Evolutionary conservation across 2,113 vertebrate species (phyloP), one percentile per base, ranked within the genome.

Genomic region (Sebastes fasciatus): DNA sequence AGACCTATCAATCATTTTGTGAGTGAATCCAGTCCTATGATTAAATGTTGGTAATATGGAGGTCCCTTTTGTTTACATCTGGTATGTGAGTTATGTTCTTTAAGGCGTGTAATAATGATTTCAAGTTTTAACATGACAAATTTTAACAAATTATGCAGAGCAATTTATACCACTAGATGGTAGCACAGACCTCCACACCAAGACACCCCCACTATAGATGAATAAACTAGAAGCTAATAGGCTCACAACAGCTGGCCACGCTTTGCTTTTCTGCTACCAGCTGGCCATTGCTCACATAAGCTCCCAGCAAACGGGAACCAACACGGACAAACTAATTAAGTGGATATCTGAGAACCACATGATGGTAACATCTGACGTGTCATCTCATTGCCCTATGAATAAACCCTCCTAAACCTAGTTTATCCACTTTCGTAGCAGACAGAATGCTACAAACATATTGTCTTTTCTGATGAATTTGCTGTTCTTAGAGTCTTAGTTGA

Each of bases 111-210:
- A 34, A 13, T 26, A 60, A 60, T 10, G 14, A 60, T 13, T 14
- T 60, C 12, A 26, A 6, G 57, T 60, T 26, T 26, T 26, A 60
- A 26, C 13, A 26, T 34, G 21, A 11, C 3, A 2, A 26, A 23
- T 51, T 14, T 51, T 5, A 5, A n/a, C n/a, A 23, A 21, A 57
- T 58, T 23, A 12, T 58, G n/a, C 12, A 5, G n/a, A 11, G 55
- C 4, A 17, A 64, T 68, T 48, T 79, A 62, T 6, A 58, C 57
- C 85, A 87, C 66, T 87, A 77, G 88, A 77, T 82, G 84, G 85
- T 4, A 60, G 55, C 57, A 86, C 42, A 86, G 66, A 16, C 49
- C 66, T 75, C 10, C 52, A 48, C 40, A 78, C 3, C 16, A 48
- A 34, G 61, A 48, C 60, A 58, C 14, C 10, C n/a, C 4, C 52